phyloP scores from a whole-genome alignment of 2,797 vertebrate species.

The Phrynocephalus forsythii region DNA sequence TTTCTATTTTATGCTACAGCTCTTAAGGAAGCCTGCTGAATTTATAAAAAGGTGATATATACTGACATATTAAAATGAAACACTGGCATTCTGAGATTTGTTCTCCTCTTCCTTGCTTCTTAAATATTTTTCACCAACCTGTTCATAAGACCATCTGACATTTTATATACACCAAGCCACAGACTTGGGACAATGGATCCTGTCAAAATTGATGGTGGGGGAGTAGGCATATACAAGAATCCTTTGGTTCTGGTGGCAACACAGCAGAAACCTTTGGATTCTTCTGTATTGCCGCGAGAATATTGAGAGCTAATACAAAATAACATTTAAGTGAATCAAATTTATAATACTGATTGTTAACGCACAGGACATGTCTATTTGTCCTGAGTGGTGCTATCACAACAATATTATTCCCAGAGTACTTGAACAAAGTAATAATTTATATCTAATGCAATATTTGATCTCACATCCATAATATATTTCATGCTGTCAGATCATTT shows the following conservation, averaged over 20 bases:
- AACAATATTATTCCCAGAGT: neutral
- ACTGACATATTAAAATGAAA: no score
- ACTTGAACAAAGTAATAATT: neutral
- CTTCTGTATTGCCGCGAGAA: neutral
- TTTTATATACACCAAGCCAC: no score
- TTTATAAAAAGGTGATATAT: no score
- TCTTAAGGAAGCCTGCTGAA: no score
- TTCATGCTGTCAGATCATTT: neutral
- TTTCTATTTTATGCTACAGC: no score
- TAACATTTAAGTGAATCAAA: no score
- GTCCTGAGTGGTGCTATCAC: no score
- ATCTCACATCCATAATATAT: neutral
- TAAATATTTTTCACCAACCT: neutral
- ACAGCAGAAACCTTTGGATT: neutral
- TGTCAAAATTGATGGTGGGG: neutral
- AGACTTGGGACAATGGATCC: neutral
- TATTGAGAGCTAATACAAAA: no score
- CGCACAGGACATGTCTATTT: no score
- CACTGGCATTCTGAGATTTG: no score
- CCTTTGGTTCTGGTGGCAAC: neutral
- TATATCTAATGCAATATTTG: constrained; percentile 6
- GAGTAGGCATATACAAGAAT: neutral
- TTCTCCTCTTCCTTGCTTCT: neutral
- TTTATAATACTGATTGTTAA: no score
- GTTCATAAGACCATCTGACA: neutral